phyloP scores from a whole-genome alignment of 2,797 vertebrate species.

The Poecilia picta region DNA sequence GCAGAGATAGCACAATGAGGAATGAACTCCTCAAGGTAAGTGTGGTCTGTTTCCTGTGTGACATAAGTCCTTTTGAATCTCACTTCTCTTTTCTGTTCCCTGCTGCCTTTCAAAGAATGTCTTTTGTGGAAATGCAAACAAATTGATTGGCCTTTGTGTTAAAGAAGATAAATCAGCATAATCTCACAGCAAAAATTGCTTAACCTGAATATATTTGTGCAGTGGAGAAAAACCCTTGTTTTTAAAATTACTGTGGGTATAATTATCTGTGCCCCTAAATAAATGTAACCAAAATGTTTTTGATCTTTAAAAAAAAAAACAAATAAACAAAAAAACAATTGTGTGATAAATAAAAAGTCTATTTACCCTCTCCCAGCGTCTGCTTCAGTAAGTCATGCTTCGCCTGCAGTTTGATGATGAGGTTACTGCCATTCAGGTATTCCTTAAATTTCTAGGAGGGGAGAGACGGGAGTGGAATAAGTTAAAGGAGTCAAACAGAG shows the following conservation, averaged over 20 bases:
- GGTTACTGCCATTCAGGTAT: conserved; percentile 98
- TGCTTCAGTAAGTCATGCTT: conserved; percentile 98
- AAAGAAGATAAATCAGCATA: background rate
- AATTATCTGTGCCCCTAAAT: background rate
- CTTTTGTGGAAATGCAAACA: conserved; percentile 6
- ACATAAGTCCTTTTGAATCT: conserved; percentile 41
- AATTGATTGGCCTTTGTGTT: background rate
- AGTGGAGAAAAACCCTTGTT: background rate
- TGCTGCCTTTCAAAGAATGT: background rate
- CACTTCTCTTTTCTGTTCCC: conserved; percentile 10
- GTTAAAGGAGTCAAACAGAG: conserved; percentile 11
- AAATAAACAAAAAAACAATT: background rate
- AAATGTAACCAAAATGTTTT: conserved; percentile 7
- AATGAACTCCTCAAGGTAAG: conserved; percentile 20
- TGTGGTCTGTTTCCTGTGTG: conserved; percentile 22
- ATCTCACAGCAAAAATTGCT: background rate
- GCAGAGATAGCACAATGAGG: conserved; percentile 22
- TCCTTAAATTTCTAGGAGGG: conserved; percentile 95
- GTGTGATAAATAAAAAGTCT: conserved; percentile 22
- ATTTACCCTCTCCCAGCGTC: conserved; percentile 96
- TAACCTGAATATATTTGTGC: background rate
- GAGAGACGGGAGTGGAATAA: conserved; percentile 30
- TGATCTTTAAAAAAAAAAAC: conserved; percentile 12
- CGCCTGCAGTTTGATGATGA: conserved; percentile 98
- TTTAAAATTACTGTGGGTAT: background rate